A percentile compares a stretch with the other conserved stretches of the same genome.
Evolutionary conservation across 2,113 vertebrate genomes (phyloP).

Genomic region (Phaethon lepturus): DNA sequence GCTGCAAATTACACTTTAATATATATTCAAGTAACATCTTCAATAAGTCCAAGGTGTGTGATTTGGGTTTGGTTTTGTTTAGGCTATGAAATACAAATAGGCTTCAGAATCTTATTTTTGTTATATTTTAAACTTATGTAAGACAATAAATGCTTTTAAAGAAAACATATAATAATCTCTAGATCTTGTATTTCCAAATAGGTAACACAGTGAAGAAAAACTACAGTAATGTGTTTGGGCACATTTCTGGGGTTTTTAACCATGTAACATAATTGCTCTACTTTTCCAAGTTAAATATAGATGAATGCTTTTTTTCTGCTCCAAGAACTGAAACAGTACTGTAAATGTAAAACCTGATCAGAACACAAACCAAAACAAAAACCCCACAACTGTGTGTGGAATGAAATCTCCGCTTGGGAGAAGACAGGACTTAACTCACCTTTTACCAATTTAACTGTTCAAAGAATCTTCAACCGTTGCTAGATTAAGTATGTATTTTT

Average conservation of each 20-base stretch:
- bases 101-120: neutral
- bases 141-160: neutral
- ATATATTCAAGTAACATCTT: neutral
- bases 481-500: neutral
- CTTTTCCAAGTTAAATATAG: neutral
- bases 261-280: rapidly evolving
- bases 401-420: neutral
- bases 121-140: neutral
- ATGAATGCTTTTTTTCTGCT: neutral
- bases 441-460: neutral
- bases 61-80: neutral
- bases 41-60: neutral
- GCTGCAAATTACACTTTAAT: neutral
- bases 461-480: rapidly evolving
- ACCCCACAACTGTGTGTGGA: rapidly evolving
- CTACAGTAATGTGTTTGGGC: rapidly evolving
- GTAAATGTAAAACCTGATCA: neutral
- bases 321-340: neutral
- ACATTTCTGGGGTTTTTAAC: neutral
- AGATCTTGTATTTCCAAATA: neutral
- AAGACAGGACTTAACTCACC: neutral
- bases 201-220: neutral
- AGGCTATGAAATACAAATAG: neutral
- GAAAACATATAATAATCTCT: neutral
- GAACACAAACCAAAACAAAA: neutral